Conservation (phyloP, 2,888 invertebrate species). For the Plutella xylostella region DNA sequence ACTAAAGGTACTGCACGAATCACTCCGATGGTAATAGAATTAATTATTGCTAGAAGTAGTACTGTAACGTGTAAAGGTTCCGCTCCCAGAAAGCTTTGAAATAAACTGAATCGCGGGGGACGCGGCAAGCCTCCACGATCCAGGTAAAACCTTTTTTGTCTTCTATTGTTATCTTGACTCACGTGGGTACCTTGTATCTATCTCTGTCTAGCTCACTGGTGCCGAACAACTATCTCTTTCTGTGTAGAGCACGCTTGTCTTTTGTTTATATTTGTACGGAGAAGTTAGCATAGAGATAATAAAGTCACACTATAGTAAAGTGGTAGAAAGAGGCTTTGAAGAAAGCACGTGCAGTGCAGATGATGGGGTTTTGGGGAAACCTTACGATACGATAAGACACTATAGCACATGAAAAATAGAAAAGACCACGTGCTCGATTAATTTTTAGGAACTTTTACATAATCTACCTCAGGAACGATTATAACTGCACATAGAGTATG, state of each 20-base stretch:
- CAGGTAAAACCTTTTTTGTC: constrained; percentile 60
- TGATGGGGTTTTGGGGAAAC: background rate
- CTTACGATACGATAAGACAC: too few relatives aligned
- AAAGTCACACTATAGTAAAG: constrained; percentile 29
- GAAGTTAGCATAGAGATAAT: constrained; percentile 23
- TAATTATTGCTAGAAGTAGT: too few relatives aligned
- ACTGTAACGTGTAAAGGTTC: too few relatives aligned
- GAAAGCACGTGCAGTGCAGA: constrained; percentile 13
- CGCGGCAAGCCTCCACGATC: constrained; percentile 36
- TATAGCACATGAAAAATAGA: too few relatives aligned
- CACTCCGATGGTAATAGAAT: too few relatives aligned
- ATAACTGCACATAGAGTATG: too few relatives aligned
- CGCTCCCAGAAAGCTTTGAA: constrained; percentile 35
- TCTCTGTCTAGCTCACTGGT: constrained; percentile 35
- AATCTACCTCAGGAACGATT: too few relatives aligned
- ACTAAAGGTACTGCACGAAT: too few relatives aligned
- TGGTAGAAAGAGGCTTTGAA: constrained; percentile 26
- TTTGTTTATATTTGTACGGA: constrained; percentile 56
- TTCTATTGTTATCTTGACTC: constrained; percentile 61
- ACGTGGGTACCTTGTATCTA: constrained; percentile 42
- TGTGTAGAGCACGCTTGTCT: constrained; percentile 28
- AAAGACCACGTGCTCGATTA: too few relatives aligned
- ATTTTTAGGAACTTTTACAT: too few relatives aligned
- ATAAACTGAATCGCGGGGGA: constrained; percentile 48
- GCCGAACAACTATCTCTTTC: constrained; percentile 26